These are phyloP conservation scores for Nothura maculosa DNA, from an alignment of 2,797 vertebrate genomes.

Conservation along the genomic window DNA sequence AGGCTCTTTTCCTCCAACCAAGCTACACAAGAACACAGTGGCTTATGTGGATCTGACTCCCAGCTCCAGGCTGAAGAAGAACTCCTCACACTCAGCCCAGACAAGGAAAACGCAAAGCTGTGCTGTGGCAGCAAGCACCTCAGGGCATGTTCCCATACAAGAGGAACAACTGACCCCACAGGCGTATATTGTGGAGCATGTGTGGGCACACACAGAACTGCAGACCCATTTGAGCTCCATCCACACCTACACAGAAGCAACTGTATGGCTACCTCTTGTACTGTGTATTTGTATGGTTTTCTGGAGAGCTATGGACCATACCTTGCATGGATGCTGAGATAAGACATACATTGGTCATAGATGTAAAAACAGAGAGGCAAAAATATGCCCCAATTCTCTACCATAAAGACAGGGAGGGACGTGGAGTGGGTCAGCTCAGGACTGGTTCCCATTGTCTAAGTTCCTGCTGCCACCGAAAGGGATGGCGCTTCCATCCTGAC, in stretches of 20 bases:
- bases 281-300: accelerated
- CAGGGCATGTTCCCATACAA: background rate
- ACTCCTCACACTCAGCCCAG: background rate
- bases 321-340: background rate
- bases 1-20: accelerated
- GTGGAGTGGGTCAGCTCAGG: background rate
- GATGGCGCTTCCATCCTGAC: background rate
- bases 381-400: background rate
- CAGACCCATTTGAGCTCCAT: background rate
- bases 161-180: background rate
- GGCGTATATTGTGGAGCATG: accelerated
- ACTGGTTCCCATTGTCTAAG: background rate
- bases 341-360: too few species aligned
- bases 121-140: accelerated
- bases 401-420: background rate
- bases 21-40: background rate
- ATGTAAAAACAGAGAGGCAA: background rate
- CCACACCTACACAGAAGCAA: background rate
- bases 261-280: background rate
- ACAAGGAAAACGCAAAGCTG: background rate
- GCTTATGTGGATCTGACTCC: background rate
- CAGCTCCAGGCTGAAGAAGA: background rate
- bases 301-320: background rate
- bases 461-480: background rate
- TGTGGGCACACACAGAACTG: accelerated